These are phyloP conservation scores for Pipa parva DNA, from an alignment of 2,113 vertebrate species.

Conservation along the genomic window DNA sequence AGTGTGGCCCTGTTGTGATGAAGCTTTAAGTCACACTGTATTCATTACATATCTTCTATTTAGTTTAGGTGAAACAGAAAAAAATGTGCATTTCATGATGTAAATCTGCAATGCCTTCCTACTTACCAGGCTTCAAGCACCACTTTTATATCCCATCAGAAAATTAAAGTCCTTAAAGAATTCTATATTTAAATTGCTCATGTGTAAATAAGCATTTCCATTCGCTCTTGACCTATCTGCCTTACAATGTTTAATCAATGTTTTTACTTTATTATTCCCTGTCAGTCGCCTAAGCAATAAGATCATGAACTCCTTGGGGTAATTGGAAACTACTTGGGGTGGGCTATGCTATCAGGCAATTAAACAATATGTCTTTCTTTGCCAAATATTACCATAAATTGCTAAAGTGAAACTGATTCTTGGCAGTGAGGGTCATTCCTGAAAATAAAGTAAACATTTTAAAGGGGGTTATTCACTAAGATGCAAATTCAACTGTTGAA, in stretches of 20 bases:
- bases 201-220: background rate
- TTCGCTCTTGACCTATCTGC: background rate
- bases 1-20: too few relatives aligned
- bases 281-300: background rate
- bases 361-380: background rate
- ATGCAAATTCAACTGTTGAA: too few relatives aligned
- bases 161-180: background rate
- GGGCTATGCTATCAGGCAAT: background rate
- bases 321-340: background rate
- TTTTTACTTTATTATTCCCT: background rate
- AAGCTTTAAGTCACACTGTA: background rate
- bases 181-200: conserved; percentile 3
- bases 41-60: too few relatives aligned
- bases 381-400: too few relatives aligned
- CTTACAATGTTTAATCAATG: background rate
- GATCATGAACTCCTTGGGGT: background rate
- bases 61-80: background rate
- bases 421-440: too few relatives aligned
- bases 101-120: background rate
- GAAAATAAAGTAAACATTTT: too few relatives aligned
- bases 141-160: background rate
- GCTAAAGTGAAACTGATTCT: too few relatives aligned
- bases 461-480: too few relatives aligned
- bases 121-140: conserved; percentile 2
- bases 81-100: background rate